Evolutionary conservation across 2,113 vertebrate genomes (phyloP), one percentile per base, ranked within the genome.

Genomic region (Urocolius indicus): DNA sequence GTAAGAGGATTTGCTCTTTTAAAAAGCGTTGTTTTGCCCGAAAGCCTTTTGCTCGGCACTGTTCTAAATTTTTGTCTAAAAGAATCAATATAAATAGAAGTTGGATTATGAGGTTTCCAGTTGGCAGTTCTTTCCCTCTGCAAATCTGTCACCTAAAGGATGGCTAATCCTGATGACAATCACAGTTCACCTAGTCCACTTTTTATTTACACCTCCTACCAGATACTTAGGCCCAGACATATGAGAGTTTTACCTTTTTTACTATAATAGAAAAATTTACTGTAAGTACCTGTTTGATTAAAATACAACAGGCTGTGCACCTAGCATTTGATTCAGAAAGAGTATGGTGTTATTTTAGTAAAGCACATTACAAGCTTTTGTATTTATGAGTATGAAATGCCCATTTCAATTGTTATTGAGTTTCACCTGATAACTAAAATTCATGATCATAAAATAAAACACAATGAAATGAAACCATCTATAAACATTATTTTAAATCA

Each of bases 31-130:
- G 32, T 67, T 55, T 95, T 96, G 36, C 65, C 49, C 7, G 2
- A 59, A 94, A 71, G 48, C 16, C 30, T 86, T 88, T 91, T 57
- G 45, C 23, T 55, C 6, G 10, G 65, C 11, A 16, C 19, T 57
- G 27, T 24, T 82, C 36, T 82, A 78, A 92, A 90, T 30, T 94
- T 94, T 95, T 87, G 24, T 78, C 32, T 84, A 43, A 57, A 91
- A 67, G 16, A 59, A 65, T 38, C 43, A 34, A 48, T 59, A 81
- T 2, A 43, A 69, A 32, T 43, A 83, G 32, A 55, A 91, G 22
- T 2, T 91, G 49, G 15, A 63, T 73, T 59, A 78, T 87, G 29
- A 91, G n/a, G 17, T 14, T 84, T 87, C 32, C 54, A 67, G 32
- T 58, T 27, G 54, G 10, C 4, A 0, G 30, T 22, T 83, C 26